Evolutionary conservation across 2,888 invertebrate genomes (phyloP), one percentile per base, ranked within the genome.

Genomic region (Mesochorus sp.): DNA sequence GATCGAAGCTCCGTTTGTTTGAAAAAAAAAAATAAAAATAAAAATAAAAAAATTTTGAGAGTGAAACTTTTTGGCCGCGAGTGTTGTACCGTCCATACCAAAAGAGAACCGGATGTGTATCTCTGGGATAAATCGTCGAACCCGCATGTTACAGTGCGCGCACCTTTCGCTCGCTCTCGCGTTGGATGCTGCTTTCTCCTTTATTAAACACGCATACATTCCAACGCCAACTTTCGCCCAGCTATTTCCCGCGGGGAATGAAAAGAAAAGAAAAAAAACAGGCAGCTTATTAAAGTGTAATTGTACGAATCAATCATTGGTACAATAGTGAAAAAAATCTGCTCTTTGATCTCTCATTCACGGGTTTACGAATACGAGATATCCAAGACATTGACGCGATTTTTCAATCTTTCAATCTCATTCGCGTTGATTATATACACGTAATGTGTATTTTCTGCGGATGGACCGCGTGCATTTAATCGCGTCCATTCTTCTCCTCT

Each of bases 381-480:
- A n/a, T n/a, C n/a, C n/a, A n/a, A n/a, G n/a, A n/a, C n/a, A n/a
- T n/a, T n/a, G n/a, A n/a, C n/a, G n/a, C n/a, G n/a, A n/a, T n/a
- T n/a, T n/a, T n/a, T n/a, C n/a, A n/a, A n/a, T n/a, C n/a, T n/a
- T n/a, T n/a, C n/a, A n/a, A n/a, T n/a, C n/a, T n/a, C n/a, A 26
- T 21, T 10, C 55, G 24, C n/a, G 8, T 1, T 10, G 37, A 37
- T n/a, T 6, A 6, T 37, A 37, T 10, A 17, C 5, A 51, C 1
- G 39, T 59, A 14, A 44, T 8, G 24, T 49, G 37, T 28, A 67
- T 62, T 53, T 42, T 31, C 31, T 64, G 37, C 57, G 55, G 28
- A 19, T 34, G 55, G 59, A 70, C 62, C 67, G 73, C 61, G 66
- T 59, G 67, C 59, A 62, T 75, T 83, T 85, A 85, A 85, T 83